Evolutionary conservation across 2,113 vertebrate genomes (phyloP).

Genomic region (Petaurus breviceps): DNA sequence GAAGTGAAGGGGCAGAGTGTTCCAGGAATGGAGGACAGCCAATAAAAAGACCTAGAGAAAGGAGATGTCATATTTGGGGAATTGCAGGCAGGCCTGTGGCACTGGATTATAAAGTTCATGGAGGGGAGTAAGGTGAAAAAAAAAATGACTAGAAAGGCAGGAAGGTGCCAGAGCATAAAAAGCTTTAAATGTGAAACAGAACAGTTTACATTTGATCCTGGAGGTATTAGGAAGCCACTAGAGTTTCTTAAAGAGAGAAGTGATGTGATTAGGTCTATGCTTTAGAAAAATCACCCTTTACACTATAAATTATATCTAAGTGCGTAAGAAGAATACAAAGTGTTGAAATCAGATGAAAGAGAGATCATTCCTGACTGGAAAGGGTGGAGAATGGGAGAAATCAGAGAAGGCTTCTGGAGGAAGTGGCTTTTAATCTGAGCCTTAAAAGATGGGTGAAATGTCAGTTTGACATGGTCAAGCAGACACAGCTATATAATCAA

Average conservation of each 20-base stretch:
- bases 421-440: neutral
- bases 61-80: neutral
- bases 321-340: neutral
- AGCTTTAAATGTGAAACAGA: neutral
- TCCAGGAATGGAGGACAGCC: neutral
- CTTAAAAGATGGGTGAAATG: neutral
- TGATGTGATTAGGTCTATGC: neutral
- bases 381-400: neutral
- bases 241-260: neutral
- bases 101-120: neutral
- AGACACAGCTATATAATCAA: neutral
- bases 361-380: neutral
- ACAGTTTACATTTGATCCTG: neutral
- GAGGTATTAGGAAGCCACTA: neutral
- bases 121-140: neutral
- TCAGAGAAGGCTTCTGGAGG: neutral
- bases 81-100: neutral
- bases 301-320: neutral
- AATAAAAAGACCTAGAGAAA: neutral
- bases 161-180: neutral
- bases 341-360: neutral
- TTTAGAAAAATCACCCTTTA: neutral
- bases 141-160: neutral
- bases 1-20: neutral
- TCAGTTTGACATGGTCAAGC: neutral